Percentiles rank a stretch among this genome's conserved stretches.
Evolutionary conservation across 2,797 vertebrate species (phyloP).

Genomic region (Pseudocheirus occidentalis): DNA sequence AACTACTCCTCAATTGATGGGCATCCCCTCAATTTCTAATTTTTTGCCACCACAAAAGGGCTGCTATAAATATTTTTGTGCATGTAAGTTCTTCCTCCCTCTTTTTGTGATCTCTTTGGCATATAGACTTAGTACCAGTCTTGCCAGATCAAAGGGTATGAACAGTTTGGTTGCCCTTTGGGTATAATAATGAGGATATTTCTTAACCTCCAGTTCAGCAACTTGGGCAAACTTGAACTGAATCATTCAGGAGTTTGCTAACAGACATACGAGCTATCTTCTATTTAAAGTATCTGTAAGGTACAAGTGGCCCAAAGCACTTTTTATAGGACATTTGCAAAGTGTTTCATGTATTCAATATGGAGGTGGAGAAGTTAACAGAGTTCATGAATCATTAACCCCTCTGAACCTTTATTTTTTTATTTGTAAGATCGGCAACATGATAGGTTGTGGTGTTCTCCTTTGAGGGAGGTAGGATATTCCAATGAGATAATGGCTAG

Average conservation of each 20-base stretch:
- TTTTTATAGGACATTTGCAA: slow-evolving; percentile 31
- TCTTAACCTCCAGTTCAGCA: neutral
- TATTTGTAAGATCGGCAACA: neutral
- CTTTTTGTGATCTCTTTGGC: neutral
- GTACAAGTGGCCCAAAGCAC: neutral
- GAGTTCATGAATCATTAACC: neutral
- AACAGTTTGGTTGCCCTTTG: neutral
- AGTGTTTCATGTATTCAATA: neutral
- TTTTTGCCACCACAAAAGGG: neutral
- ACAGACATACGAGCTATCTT: neutral
- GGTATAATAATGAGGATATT: slow-evolving; percentile 8
- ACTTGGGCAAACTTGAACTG: slow-evolving; percentile 21
- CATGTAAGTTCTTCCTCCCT: neutral
- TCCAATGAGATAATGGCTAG: neutral
- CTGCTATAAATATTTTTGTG: neutral
- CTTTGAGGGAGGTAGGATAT: neutral
- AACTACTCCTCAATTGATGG: neutral
- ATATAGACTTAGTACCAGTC: neutral
- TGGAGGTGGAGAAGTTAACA: neutral
- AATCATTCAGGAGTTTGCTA: slow-evolving; percentile 36
- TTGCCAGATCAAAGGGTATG: neutral
- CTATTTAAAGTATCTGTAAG: neutral
- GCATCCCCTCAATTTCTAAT: neutral
- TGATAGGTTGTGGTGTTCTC: neutral
- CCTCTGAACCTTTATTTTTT: neutral